phyloP scores from a whole-genome alignment of 2,797 vertebrate genomes.

The Aselliscus stoliczkanus region DNA sequence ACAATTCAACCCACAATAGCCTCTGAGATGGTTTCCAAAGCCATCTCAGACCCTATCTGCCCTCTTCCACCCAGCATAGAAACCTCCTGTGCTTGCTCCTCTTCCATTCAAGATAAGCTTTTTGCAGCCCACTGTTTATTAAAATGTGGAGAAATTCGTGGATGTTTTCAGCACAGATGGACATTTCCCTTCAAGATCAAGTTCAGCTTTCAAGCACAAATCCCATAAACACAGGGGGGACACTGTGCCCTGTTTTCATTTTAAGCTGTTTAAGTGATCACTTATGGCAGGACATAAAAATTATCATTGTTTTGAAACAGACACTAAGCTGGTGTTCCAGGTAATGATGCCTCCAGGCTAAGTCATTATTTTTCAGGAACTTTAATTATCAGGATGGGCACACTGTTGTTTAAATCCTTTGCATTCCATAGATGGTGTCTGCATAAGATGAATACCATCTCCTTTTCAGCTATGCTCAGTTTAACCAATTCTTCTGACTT shows the following conservation, averaged over 20 bases:
- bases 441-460: neutral
- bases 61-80: neutral
- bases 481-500: neutral
- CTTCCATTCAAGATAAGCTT: neutral
- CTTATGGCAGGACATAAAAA: slow-evolving; percentile 64
- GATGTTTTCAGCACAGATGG: neutral
- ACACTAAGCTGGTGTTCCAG: slow-evolving; percentile 26
- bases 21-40: neutral
- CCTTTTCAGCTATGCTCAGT: neutral
- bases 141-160: neutral
- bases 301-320: slow-evolving; percentile 64
- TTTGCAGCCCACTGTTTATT: neutral
- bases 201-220: slow-evolving; percentile 23
- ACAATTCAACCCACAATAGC: neutral
- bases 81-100: neutral
- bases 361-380: slow-evolving; percentile 55
- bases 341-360: slow-evolving; percentile 52
- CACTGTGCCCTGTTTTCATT: neutral
- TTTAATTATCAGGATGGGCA: slow-evolving; percentile 51
- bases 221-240: neutral
- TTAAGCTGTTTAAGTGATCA: slow-evolving; percentile 61
- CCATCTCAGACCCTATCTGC: neutral
- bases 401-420: neutral
- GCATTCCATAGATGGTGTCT: neutral
- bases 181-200: slow-evolving; percentile 4